Percentiles rank a stretch among this genome's conserved stretches.
These are phyloP conservation scores for Siderastrea siderea DNA, from an alignment of 92 coral and sea anemone genomes.

Conservation along the genomic window DNA sequence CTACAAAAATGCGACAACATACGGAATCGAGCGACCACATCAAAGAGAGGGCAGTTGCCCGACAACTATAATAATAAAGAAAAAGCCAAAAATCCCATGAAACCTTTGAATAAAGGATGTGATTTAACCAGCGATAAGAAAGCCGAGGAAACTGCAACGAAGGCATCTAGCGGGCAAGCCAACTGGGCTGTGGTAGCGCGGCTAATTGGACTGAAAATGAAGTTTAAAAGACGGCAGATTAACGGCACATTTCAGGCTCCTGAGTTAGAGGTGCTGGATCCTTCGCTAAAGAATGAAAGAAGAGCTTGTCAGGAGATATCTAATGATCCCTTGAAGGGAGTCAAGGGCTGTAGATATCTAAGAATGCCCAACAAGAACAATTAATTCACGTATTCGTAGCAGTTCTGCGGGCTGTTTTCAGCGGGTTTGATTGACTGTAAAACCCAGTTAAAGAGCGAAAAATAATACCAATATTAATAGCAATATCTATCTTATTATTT, in stretches of 20 bases:
- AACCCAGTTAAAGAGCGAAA: too few relatives aligned
- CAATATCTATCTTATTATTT: too few relatives aligned
- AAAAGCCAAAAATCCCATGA: neutral
- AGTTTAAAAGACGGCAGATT: constrained; percentile 22
- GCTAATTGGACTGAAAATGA: constrained; percentile 27
- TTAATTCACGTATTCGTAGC: neutral
- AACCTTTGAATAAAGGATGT: neutral
- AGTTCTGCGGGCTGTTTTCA: too few relatives aligned
- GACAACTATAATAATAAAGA: neutral
- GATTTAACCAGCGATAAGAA: neutral
- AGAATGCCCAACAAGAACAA: neutral
- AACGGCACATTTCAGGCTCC: constrained; percentile 53
- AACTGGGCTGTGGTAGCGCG: constrained; percentile 44
- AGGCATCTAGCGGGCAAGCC: neutral
- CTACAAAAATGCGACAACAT: neutral
- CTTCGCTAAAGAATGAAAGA: neutral
- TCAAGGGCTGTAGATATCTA: constrained; percentile 18
- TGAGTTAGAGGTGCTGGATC: constrained; percentile 31
- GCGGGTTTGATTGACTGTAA: too few relatives aligned
- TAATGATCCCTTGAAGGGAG: neutral
- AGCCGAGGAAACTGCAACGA: neutral
- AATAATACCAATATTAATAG: too few relatives aligned
- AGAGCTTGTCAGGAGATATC: neutral
- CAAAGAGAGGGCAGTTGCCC: neutral
- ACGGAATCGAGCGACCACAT: neutral